Base-by-base conservation (phyloP, 2,797 vertebrate genomes). In the Gymnothorax reevesii region DNA sequence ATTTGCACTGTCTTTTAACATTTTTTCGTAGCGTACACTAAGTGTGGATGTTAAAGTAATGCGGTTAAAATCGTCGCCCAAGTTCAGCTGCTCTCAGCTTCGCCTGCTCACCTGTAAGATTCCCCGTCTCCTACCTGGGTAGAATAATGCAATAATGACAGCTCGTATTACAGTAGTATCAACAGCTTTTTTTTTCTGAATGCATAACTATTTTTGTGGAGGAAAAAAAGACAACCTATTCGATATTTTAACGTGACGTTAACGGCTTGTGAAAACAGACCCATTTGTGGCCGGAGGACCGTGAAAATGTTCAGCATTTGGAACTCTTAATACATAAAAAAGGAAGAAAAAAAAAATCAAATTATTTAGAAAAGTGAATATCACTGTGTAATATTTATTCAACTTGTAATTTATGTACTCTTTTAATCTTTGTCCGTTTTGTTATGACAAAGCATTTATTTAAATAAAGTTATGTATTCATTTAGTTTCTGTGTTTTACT, bases 331-430 rank as follows among this genome's bases (percentile, higher is more conserved):
- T 94, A 95, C 20, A 93, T 94, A 94, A 90, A 91, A 91, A 94
- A 94, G 95, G 83, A 91, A 87, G 95, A 93, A 95, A 95, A 93
- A 95, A 96, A 94, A 95, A 92, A 93, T 96, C 95, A 96, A 96
- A 96, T 95, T 96, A 96, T 96, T 94, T 97, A 91, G 88, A 92
- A 75, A 96, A 97, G 97, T 98, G 98, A 99, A 97, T 97, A 98
- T 99, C 97, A 97, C 97, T 99, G 97, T 99, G 98, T 97, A 96
- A 98, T 99, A 99, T 99, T 99, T 99, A 99, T 99, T 99, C 98
- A 97, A 98, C 97, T 95, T 99, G 97, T 99, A 99, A 99, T 99
- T 99, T 99, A 99, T 99, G 98, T 99, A 99, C 98, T 97, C 98
- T 97, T 98, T 98, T 96, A 96, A 98, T 97, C 97, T 99, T 99